Conservation (phyloP, 2,797 vertebrate species). For the Lepus oiostolus region DNA sequence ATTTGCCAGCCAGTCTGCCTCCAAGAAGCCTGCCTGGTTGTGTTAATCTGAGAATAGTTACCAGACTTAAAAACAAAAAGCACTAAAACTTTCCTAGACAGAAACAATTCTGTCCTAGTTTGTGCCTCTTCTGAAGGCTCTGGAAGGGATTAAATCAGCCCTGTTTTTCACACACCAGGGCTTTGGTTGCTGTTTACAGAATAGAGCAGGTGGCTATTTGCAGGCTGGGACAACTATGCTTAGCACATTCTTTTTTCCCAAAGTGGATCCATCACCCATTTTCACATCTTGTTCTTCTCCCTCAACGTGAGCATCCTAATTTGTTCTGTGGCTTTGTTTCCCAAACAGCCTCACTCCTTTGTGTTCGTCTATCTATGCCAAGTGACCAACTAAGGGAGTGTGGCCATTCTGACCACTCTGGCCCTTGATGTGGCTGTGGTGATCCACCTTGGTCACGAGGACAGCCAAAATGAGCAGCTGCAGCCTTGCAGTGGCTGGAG, state of each 20-base stretch:
- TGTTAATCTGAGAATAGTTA: conserved; percentile 75
- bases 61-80: background rate
- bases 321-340: background rate
- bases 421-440: background rate
- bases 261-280: background rate
- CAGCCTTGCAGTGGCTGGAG: background rate
- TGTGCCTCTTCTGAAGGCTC: conserved; percentile 31
- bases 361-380: background rate
- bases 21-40: conserved; percentile 64
- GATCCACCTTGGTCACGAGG: background rate
- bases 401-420: background rate
- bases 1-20: conserved; percentile 71
- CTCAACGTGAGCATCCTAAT: background rate
- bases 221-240: background rate
- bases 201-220: background rate
- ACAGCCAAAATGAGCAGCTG: background rate
- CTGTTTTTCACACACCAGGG: background rate
- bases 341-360: background rate
- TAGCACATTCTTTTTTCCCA: background rate
- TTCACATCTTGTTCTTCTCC: background rate
- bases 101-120: conserved; percentile 35
- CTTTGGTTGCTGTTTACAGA: conserved; percentile 18
- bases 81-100: conserved; percentile 29
- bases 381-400: background rate
- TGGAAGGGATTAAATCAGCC: conserved; percentile 7